Base-by-base conservation (phyloP, 2,888 invertebrate genomes). In the Stomorhina lunata region DNA sequence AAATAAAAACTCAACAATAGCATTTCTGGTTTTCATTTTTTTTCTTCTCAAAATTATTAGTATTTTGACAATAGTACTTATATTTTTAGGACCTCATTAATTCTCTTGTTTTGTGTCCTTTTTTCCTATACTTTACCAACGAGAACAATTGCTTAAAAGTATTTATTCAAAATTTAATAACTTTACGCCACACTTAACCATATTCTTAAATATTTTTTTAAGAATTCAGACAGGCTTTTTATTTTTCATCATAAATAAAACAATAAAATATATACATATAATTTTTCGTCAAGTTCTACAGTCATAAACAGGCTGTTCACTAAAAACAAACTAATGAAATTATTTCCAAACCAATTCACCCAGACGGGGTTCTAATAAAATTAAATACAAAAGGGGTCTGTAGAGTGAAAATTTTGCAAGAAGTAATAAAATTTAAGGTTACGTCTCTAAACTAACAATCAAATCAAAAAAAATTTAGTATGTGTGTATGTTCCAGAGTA, bases 21-120 rank as follows among this genome's bases (percentile, higher is more conserved):
- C 17, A 63, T 63, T 7, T 29, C 17, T 29, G 63, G 29, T 27
- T 29, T 29, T 12, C 20, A 4, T 29, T 4, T 12, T 6, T 25
- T 15, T 34, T 12, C 32, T 20, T 25, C 12, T 4, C 6, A 25
- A 25, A 48, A 48, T 20, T 20, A 10, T 6, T 17, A 9, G 2
- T 17, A 7, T 17, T 7, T 4, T 17, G 2, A 37, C n/a, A 17
- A 7, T 43, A 40, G 12, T 12, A 25, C 6, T n/a, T 43, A 20
- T 40, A 17, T 22, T 27, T 25, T 4, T 34, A 55, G 17, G 29
- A 10, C 48, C 22, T 68, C 59, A 59, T 77, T 50, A 68, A 40
- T 68, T n/a, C 53, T 10, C 17, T 34, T n/a, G n/a, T 40, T 34
- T 63, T 22, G 40, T 63, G n/a, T n/a, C n/a, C n/a, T n/a, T n/a